Base-by-base conservation (phyloP, 2,888 invertebrate species). In the Tolmerus cingulatus region DNA sequence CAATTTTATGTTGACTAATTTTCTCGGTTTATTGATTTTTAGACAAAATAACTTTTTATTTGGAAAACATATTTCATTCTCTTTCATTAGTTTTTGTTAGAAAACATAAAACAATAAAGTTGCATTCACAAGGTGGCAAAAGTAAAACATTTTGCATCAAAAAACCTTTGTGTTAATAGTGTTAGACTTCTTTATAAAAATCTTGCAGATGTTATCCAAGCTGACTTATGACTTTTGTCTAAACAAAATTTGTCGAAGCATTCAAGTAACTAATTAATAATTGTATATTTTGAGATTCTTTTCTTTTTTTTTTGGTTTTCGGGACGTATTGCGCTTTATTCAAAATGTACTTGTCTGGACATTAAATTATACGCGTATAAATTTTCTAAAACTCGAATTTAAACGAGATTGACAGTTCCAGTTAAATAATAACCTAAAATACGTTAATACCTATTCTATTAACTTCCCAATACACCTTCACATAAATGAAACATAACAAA, bases 1-100 rank as follows among this genome's bases (percentile, higher is more conserved):
- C 76, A 88, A 74, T 87, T 57, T 84, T 87, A 27, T 74, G 77
- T 74, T 74, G 57, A 34, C 81, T 81, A 30, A 51, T 12, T 37
- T 84, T 30, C 46, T 23, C 34, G 55, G 55, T 37, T 85, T 66
- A 74, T 34, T 55, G n/a, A 55, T 23, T 55, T 82, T 81, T 81
- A 82, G 46, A 51, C 46, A 82, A 34, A n/a, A 82, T 55, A 55
- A 82, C n/a, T 37, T 23, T 46, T 46, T 46, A 43, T 46, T 9
- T 23, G 27, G 5, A 66, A 79, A 37, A 76, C 76, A 76, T 66
- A 88, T 87, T 87, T 89, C 87, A 87, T 87, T 88, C 87, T 88
- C 87, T 78, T 85, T 85, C 55, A 84, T 74, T 85, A 74, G 74
- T 85, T 85, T 46, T 51, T 40, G 77, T 86, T 51, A 77, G 86